These are phyloP conservation scores for Sceliomorpha sp. DNA, from an alignment of 2,888 invertebrate genomes.

Conservation along the genomic window DNA sequence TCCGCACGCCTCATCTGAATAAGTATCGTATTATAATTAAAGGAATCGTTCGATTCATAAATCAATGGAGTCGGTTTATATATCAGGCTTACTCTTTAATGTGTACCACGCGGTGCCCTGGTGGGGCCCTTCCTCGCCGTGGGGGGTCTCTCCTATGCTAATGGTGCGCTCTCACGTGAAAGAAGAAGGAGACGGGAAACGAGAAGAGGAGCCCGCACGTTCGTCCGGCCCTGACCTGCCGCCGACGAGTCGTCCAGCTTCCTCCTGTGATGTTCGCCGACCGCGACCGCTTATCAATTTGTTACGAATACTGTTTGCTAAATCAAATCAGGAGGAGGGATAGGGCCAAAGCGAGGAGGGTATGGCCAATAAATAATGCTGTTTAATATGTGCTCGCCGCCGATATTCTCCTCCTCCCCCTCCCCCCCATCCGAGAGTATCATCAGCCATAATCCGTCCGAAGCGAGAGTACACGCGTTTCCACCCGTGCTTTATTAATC, in stretches of 20 bases:
- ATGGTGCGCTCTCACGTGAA: constrained; percentile 78
- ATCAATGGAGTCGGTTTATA: constrained; percentile 79
- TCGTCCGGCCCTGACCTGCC: constrained; percentile 74
- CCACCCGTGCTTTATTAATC: constrained; percentile 66
- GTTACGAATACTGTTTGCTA: constrained; percentile 77
- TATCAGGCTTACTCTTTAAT: constrained; percentile 76
- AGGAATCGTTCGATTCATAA: constrained; percentile 78
- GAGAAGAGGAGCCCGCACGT: constrained; percentile 30
- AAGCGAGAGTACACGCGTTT: constrained; percentile 69
- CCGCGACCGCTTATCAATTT: constrained; percentile 79
- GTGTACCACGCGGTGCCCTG: constrained; percentile 68
- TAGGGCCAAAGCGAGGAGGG: constrained; percentile 29
- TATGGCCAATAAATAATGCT: constrained; percentile 75
- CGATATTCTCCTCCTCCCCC: constrained; percentile 22
- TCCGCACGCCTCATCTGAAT: constrained; percentile 77
- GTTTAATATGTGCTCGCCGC: constrained; percentile 73
- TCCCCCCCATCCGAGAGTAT: constrained; percentile 42
- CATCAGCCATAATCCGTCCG: constrained; percentile 30
- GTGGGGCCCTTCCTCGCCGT: constrained; percentile 70
- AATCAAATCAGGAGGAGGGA: constrained; percentile 72
- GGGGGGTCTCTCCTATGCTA: constrained; percentile 79
- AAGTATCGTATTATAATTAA: constrained; percentile 81
- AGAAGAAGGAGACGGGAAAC: constrained; percentile 34
- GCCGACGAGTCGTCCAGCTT: constrained; percentile 51
- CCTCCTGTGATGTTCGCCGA: constrained; percentile 76